Evolutionary conservation across 1,140 invertebrate genomes (phyloP).

Genomic region (Helicoverpa armigera): DNA sequence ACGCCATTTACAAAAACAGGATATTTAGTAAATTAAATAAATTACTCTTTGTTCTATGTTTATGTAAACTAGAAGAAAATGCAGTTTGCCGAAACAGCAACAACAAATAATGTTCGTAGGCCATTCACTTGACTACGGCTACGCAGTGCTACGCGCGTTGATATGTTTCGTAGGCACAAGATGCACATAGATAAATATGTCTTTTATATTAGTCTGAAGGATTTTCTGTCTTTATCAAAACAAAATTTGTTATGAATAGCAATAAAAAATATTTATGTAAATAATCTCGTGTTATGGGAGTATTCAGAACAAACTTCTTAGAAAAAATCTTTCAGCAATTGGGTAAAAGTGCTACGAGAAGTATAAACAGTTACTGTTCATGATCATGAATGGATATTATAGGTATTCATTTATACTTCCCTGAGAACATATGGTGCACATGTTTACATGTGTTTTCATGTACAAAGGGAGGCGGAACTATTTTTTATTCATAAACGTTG

Average conservation of each 20-base stretch:
- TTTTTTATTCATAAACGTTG: background rate
- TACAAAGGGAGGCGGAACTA: slow-evolving; percentile 3
- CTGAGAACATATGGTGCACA: background rate
- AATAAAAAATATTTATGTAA: too few species aligned
- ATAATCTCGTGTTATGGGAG: too few species aligned
- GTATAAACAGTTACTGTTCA: too few species aligned
- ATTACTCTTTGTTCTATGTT: too few species aligned
- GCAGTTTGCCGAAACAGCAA: background rate
- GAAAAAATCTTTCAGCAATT: too few species aligned
- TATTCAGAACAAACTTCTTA: too few species aligned
- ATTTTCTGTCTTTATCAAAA: background rate
- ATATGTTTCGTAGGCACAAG: background rate
- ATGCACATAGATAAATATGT: background rate
- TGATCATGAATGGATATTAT: too few species aligned
- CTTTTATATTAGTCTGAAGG: background rate
- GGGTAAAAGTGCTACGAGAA: too few species aligned
- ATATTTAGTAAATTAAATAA: too few species aligned
- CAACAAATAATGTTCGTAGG: background rate
- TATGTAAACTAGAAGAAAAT: background rate
- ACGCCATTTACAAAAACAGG: too few species aligned
- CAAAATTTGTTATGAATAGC: background rate
- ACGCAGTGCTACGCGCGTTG: slow-evolving; percentile 6
- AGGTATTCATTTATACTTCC: background rate
- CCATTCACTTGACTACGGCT: background rate
- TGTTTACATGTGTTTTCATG: background rate